Evolutionary conservation across 2,113 vertebrate genomes (phyloP).

Genomic region (Lipotes vexillifer): DNA sequence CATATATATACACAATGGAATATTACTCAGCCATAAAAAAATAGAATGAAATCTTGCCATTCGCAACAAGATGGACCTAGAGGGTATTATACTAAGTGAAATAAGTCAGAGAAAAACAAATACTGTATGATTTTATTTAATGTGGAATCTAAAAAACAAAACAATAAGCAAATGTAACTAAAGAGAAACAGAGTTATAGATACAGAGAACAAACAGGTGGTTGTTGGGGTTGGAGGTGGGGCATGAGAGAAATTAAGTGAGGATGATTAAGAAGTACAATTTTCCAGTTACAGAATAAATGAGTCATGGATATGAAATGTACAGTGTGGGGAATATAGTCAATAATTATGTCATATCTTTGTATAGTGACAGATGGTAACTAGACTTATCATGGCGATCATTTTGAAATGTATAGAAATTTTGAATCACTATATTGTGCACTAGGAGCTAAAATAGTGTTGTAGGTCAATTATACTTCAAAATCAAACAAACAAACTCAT

Average conservation of each 20-base stretch:
- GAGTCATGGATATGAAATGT: background rate
- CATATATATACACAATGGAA: background rate
- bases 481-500: background rate
- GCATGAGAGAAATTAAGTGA: background rate
- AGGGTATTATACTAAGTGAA: background rate
- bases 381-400: background rate
- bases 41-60: background rate
- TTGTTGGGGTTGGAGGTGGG: accelerated
- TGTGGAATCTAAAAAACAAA: background rate
- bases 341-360: background rate
- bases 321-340: background rate
- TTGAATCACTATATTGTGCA: background rate
- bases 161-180: background rate
- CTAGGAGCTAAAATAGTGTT: background rate
- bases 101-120: background rate
- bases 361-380: background rate
- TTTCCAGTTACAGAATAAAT: background rate
- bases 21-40: background rate
- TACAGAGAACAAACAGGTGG: background rate
- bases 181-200: background rate
- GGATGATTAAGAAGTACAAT: background rate
- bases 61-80: background rate
- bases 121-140: background rate
- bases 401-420: background rate
- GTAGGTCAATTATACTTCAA: background rate